Evolutionary conservation across 2,113 vertebrate genomes (phyloP).

Genomic region (Psammodynastes pulverulentus): DNA sequence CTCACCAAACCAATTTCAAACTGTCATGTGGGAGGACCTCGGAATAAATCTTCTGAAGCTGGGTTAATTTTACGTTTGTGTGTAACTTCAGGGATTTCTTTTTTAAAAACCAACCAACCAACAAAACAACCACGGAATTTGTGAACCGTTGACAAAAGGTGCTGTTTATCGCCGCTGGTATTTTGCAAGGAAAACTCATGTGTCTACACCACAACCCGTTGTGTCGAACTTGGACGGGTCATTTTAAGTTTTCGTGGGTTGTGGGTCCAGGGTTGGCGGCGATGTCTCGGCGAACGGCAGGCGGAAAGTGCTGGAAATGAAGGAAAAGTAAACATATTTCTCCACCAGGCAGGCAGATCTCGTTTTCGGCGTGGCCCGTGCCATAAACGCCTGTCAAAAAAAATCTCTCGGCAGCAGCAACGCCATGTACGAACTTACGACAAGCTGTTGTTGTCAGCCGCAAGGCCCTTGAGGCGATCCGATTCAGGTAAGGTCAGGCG

Average conservation of each 20-base stretch:
- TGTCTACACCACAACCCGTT: constrained; percentile 40
- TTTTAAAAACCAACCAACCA: too few relatives aligned
- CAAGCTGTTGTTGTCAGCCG: constrained; percentile 64
- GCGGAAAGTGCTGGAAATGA: constrained; percentile 64
- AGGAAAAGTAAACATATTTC: constrained; percentile 57
- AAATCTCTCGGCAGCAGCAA: constrained; percentile 65
- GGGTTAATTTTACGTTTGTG: constrained; percentile 51
- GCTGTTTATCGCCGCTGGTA: constrained; percentile 55
- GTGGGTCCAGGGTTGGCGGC: background rate
- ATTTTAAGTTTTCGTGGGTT: constrained; percentile 47
- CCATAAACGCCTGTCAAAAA: constrained; percentile 69
- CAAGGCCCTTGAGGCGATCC: constrained; percentile 70
- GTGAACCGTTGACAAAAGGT: constrained; percentile 63
- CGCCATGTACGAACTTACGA: constrained; percentile 65
- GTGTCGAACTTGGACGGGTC: constrained; percentile 61
- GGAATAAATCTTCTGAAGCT: constrained; percentile 58
- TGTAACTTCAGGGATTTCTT: constrained; percentile 50
- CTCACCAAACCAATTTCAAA: constrained; percentile 59
- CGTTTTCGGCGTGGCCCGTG: constrained; percentile 65
- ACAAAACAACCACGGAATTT: too few relatives aligned
- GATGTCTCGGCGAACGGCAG: constrained; percentile 49
- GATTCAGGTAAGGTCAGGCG: constrained; percentile 76
- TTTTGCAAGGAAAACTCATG: constrained; percentile 57
- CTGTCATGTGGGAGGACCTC: constrained; percentile 65
- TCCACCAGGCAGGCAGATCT: constrained; percentile 52